phyloP scores from a whole-genome alignment of 2,113 vertebrate genomes.

The Protomyctophum bolini region DNA sequence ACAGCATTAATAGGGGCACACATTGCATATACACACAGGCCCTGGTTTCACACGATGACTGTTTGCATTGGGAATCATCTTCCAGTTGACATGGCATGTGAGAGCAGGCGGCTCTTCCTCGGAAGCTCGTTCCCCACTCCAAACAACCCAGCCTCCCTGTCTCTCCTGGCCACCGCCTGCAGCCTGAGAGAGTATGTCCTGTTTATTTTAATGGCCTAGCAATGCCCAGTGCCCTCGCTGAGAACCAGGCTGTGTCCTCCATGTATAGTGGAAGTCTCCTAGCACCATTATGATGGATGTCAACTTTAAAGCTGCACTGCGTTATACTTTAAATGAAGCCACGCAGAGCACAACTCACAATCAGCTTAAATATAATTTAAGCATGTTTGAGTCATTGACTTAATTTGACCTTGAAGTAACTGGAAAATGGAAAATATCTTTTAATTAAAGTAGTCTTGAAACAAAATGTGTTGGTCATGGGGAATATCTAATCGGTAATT shows the following conservation, averaged over 20 bases:
- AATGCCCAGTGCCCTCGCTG: constrained; percentile 8
- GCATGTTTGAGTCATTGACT: too few relatives aligned
- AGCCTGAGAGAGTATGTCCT: constrained; percentile 38
- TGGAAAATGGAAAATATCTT: too few relatives aligned
- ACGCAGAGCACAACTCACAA: neutral
- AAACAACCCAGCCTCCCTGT: constrained; percentile 54
- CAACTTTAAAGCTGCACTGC: neutral
- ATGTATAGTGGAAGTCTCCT: neutral
- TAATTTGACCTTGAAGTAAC: too few relatives aligned
- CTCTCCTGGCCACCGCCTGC: constrained; percentile 14
- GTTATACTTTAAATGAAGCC: neutral
- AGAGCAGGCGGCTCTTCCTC: constrained; percentile 54
- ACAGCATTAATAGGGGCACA: constrained; percentile 1
- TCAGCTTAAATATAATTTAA: too few relatives aligned
- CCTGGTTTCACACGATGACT: constrained; percentile 43
- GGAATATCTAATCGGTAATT: neutral
- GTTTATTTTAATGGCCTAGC: constrained; percentile 51
- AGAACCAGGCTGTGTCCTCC: neutral
- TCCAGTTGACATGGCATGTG: constrained; percentile 60
- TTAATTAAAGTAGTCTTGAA: too few relatives aligned
- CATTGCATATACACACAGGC: neutral
- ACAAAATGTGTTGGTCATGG: too few relatives aligned
- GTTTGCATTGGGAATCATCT: constrained; percentile 71
- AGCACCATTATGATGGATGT: neutral
- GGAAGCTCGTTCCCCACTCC: constrained; percentile 31